Percentiles rank a stretch among this genome's conserved stretches.
These are phyloP conservation scores for Urocolius indicus DNA, from an alignment of 2,113 vertebrate genomes.

Conservation along the genomic window DNA sequence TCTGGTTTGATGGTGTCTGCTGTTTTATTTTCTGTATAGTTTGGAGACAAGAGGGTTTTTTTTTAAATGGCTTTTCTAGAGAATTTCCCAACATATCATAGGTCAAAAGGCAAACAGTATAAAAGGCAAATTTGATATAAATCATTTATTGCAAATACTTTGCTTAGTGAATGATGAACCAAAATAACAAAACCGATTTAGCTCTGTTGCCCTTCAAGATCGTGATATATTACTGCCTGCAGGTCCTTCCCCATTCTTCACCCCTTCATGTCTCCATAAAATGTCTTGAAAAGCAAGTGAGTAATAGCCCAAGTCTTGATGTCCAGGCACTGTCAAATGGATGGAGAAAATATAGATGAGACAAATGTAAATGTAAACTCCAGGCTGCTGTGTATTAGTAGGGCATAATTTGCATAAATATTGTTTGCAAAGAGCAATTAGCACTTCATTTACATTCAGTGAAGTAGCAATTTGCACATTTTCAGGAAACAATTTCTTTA, in stretches of 20 bases:
- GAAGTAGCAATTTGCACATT: conserved; percentile 72
- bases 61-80: neutral
- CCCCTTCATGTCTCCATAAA: conserved; percentile 14
- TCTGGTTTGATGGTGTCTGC: neutral
- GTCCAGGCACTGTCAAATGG: conserved; percentile 46
- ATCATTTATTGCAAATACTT: conserved; percentile 27
- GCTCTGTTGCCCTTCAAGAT: conserved; percentile 14
- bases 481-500: conserved; percentile 62
- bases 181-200: conserved; percentile 50
- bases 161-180: conserved; percentile 24
- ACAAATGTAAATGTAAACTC: conserved; percentile 3
- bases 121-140: neutral
- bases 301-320: conserved; percentile 14
- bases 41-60: neutral
- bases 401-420: conserved; percentile 77
- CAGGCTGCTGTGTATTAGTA: neutral
- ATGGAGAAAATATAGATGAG: neutral
- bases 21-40: neutral
- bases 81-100: neutral
- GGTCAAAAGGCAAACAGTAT: neutral
- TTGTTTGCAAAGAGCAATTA: conserved; percentile 81
- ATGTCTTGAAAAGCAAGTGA: conserved; percentile 11
- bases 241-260: conserved; percentile 39
- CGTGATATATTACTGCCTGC: conserved; percentile 30
- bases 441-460: conserved; percentile 73